Evolutionary conservation across 2,888 invertebrate species (phyloP), one percentile per base, ranked within the genome.

Genomic region (Apamea monoglypha): DNA sequence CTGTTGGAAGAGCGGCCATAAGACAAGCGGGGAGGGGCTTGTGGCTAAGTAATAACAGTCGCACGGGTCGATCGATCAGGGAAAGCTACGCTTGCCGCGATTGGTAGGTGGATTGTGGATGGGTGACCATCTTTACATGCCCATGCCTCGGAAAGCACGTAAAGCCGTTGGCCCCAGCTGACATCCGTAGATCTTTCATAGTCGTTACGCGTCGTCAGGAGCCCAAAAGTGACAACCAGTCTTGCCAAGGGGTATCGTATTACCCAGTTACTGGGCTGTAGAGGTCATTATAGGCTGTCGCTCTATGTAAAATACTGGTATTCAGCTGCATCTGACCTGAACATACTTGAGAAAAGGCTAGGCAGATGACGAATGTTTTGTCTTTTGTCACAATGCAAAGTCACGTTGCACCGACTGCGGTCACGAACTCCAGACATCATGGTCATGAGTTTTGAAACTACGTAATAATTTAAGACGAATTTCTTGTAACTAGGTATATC

Each of bases 371-470:
- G 16, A 18, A 61, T 61, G 16, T 32, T 63, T 32, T 32, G 63
- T 18, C 18, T 32, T 63, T 32, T 32, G 63, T 18, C 18, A 63
- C 71, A 64, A 29, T 14, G 7, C n/a, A n/a, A 29, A 56, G 25
- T 76, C 56, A 76, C 59, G 47, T 40, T 69, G 63, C n/a, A 56
- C 36, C 12, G 56, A n/a, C n/a, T 36, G 32, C 71, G 21, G n/a
- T 78, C 32, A 16, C 44, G 2, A 21, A 29, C 7, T 50, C 12
- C 61, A 10, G 44, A 32, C 18, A 32, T 59, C 18, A 32, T 40
- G 2, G 21, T 59, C 16, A n/a, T 50, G 2, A 25, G 10, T 78
- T 36, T 50, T 25, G 21, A 0, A 25, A 32, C 29, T 77, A 68
- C 67, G 40, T 32, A 32, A n/a, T 73, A 29, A 40, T 25, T 44